Conservation (phyloP, 1,140 invertebrate species). For the Halesus radiatus region DNA sequence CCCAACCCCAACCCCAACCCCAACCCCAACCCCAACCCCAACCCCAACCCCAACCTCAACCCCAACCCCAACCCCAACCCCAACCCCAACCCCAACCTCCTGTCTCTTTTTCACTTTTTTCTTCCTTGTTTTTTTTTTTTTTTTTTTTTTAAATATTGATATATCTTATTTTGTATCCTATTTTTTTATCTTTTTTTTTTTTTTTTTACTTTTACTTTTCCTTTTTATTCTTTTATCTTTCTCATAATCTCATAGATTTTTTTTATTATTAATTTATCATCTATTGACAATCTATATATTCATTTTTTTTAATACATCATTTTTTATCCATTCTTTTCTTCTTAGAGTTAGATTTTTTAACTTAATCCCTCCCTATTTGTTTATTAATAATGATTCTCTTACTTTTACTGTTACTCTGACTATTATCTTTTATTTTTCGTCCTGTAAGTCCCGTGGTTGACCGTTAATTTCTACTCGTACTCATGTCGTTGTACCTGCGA, state of each 20-base stretch:
- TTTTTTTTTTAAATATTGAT: not conserved
- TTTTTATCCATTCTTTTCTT: not conserved
- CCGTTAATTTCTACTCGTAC: too few relatives aligned
- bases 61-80: too few relatives aligned
- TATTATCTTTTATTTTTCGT: not conserved
- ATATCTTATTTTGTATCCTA: not conserved
- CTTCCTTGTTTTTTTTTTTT: not conserved
- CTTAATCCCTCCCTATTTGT: not conserved
- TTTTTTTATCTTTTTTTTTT: not conserved
- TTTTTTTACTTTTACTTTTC: not conserved
- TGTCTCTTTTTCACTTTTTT: not conserved
- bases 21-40: too few relatives aligned
- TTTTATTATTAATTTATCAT: not conserved
- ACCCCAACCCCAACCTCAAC: too few relatives aligned
- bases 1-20: too few relatives aligned
- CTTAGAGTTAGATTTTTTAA: not conserved
- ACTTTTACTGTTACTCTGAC: not conserved
- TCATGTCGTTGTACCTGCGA: too few relatives aligned
- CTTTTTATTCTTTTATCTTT: not conserved
- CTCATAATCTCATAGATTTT: not conserved
- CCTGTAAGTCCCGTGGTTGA: too few relatives aligned
- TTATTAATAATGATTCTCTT: not conserved
- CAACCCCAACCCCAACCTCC: too few relatives aligned
- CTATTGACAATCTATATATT: not conserved
- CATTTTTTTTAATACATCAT: not conserved